These are phyloP conservation scores for Melanchra persicariae DNA, from an alignment of 2,888 invertebrate genomes.

Conservation along the genomic window DNA sequence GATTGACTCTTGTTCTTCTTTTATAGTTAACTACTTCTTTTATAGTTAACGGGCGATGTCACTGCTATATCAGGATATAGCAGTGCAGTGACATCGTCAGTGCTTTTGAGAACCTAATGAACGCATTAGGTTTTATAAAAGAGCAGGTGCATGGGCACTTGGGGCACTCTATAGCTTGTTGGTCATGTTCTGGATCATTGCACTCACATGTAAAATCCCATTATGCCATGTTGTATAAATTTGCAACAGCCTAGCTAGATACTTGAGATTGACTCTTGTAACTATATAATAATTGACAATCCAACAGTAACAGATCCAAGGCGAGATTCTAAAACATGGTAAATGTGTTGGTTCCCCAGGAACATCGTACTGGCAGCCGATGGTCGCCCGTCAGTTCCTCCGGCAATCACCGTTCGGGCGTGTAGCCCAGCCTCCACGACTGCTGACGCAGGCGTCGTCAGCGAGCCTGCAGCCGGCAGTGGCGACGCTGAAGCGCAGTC, in stretches of 20 bases:
- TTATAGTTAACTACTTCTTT: too few species aligned
- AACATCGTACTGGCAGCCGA: conserved; percentile 92
- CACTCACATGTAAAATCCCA: not conserved
- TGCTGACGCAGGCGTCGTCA: conserved; percentile 85
- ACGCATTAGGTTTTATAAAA: not conserved
- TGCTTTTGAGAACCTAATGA: too few species aligned
- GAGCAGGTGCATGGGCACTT: not conserved
- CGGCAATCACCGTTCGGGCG: conserved; percentile 92
- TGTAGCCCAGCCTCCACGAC: conserved; percentile 76
- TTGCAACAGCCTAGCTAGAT: too few species aligned
- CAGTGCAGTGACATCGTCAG: not conserved
- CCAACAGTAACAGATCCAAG: too few species aligned
- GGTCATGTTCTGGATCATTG: not conserved
- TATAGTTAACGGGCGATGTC: too few species aligned
- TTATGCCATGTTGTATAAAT: not conserved
- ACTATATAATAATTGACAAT: not conserved
- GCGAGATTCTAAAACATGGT: conserved; percentile 17
- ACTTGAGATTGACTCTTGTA: not conserved
- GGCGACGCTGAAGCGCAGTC: conserved; percentile 78
- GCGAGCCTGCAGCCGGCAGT: conserved; percentile 85
- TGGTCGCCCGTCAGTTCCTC: conserved; percentile 94
- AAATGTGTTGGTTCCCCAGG: conserved; percentile 69
- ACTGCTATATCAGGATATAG: too few species aligned
- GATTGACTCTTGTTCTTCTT: not conserved
- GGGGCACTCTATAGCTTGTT: not conserved